A percentile compares a stretch with the other conserved stretches of the same genome.
phyloP scores from a whole-genome alignment of 2,888 invertebrate genomes.

The Acleris laterana region DNA sequence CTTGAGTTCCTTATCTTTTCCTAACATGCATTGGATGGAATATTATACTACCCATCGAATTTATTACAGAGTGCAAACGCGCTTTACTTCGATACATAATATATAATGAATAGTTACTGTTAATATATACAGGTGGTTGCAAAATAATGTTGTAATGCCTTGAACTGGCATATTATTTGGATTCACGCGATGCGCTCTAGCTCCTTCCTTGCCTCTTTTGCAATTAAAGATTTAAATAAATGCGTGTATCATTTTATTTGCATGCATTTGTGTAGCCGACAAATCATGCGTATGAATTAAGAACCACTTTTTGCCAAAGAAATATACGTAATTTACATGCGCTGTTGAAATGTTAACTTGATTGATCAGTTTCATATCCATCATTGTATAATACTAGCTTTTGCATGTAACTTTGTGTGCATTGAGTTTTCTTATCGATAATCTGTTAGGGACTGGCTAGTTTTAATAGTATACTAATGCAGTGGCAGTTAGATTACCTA shows the following conservation, averaged over 20 bases:
- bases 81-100: conserved; percentile 13
- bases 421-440: too few species aligned
- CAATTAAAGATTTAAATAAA: conserved; percentile 35
- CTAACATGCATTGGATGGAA: not conserved
- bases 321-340: not conserved
- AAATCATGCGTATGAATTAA: not conserved
- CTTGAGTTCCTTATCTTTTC: not conserved
- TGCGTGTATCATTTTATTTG: conserved; percentile 24
- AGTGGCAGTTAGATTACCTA: too few species aligned
- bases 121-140: conserved; percentile 26
- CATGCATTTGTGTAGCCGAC: conserved; percentile 18
- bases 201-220: conserved; percentile 26
- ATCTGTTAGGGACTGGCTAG: too few species aligned
- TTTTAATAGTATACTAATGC: too few species aligned
- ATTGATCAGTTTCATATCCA: too few species aligned
- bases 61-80: not conserved
- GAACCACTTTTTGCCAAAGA: not conserved
- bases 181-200: conserved; percentile 33
- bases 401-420: too few species aligned
- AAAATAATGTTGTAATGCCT: conserved; percentile 32
- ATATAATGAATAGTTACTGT: conserved; percentile 25
- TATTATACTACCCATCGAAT: not conserved
- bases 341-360: conserved; percentile 1
- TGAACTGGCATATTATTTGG: conserved; percentile 27
- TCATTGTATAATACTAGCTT: too few species aligned